A percentile compares a stretch with the other conserved stretches of the same genome.
These are phyloP conservation scores for Pristis pectinata DNA, from an alignment of 2,797 vertebrate genomes.

Conservation along the genomic window DNA sequence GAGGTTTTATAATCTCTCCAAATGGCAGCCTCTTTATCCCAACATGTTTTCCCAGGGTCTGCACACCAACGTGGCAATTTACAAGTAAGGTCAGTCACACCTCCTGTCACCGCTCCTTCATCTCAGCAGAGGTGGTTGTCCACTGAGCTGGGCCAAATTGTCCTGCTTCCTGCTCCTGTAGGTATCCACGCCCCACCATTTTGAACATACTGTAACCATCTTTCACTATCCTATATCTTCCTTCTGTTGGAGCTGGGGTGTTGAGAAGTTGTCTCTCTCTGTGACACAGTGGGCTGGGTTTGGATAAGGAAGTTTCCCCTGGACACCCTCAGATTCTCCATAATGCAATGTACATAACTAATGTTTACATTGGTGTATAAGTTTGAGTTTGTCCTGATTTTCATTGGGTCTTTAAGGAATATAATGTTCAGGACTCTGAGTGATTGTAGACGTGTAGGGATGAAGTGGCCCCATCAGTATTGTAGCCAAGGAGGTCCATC, in stretches of 20 bases:
- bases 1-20: background rate
- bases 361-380: background rate
- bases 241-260: background rate
- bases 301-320: too few species aligned
- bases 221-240: background rate
- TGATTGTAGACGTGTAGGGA: background rate
- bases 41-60: background rate
- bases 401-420: background rate
- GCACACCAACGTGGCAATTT: background rate
- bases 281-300: background rate
- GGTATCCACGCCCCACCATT: too few species aligned
- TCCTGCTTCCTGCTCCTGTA: background rate
- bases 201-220: background rate
- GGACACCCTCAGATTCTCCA: background rate
- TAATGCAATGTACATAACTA: slow-evolving; percentile 14
- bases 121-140: background rate
- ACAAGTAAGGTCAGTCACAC: too few species aligned
- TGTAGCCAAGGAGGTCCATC: background rate
- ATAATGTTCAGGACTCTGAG: background rate
- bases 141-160: background rate
- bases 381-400: background rate
- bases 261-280: too few species aligned
- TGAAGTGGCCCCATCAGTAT: background rate
- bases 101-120: background rate
- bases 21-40: background rate